A percentile compares a stretch with the other conserved stretches of the same genome.
phyloP scores from a whole-genome alignment of 2,113 vertebrate species.

The Oncorhynchus mykiss region DNA sequence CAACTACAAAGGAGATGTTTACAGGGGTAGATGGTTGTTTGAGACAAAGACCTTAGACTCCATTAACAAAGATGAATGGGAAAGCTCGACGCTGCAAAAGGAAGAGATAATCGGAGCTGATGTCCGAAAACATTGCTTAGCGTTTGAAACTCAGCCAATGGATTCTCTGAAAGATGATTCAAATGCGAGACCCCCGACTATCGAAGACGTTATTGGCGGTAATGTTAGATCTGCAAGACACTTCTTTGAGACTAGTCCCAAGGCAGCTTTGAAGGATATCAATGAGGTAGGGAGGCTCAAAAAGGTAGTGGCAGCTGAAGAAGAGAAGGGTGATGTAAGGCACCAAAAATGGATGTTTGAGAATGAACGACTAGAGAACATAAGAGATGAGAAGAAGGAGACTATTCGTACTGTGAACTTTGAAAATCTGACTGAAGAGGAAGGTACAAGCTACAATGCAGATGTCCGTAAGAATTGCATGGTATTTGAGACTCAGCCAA shows the following conservation, averaged over 20 bases:
- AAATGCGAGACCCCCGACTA: slow-evolving; percentile 54
- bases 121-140: slow-evolving; percentile 83
- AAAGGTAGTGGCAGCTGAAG: slow-evolving; percentile 65
- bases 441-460: slow-evolving; percentile 77
- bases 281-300: slow-evolving; percentile 79
- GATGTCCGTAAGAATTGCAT: slow-evolving; percentile 79
- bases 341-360: slow-evolving; percentile 88
- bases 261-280: slow-evolving; percentile 71
- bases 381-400: slow-evolving; percentile 82
- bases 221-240: slow-evolving; percentile 83
- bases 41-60: slow-evolving; percentile 82
- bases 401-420: slow-evolving; percentile 77
- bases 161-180: slow-evolving; percentile 79
- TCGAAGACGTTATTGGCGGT: slow-evolving; percentile 82
- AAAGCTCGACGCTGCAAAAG: slow-evolving; percentile 67
- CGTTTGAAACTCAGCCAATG: slow-evolving; percentile 85
- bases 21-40: slow-evolving; percentile 83
- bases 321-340: slow-evolving; percentile 82
- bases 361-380: slow-evolving; percentile 83
- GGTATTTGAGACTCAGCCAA: slow-evolving; percentile 88
- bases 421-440: slow-evolving; percentile 77
- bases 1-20: slow-evolving; percentile 64
- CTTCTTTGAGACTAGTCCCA: slow-evolving; percentile 83
- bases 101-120: slow-evolving; percentile 79
- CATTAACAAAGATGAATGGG: slow-evolving; percentile 73